Evolutionary conservation across 2,888 invertebrate species (phyloP).

Genomic region (Drosophila kanekoi): DNA sequence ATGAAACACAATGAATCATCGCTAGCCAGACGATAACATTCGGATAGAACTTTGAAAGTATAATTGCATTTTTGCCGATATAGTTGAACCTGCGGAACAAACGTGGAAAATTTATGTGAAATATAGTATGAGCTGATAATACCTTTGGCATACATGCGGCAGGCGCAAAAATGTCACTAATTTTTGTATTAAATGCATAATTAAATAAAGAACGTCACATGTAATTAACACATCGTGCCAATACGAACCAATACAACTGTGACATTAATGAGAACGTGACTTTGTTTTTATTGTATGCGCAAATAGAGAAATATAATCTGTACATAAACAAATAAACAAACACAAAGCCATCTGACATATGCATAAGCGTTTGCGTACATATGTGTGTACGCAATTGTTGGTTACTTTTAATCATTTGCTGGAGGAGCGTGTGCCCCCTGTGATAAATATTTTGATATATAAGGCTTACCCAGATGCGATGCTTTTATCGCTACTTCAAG

Average conservation of each 20-base stretch:
- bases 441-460: not conserved
- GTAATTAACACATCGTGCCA: slow-evolving; percentile 56
- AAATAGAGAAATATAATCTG: slow-evolving; percentile 42
- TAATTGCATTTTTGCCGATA: slow-evolving; percentile 3
- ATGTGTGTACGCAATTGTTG: not conserved
- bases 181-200: slow-evolving; percentile 55
- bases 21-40: slow-evolving; percentile 1
- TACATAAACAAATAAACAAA: slow-evolving; percentile 32
- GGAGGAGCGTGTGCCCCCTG: not conserved
- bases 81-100: slow-evolving; percentile 7
- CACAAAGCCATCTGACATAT: slow-evolving; percentile 19
- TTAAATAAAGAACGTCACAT: slow-evolving; percentile 67
- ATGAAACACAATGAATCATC: slow-evolving; percentile 25
- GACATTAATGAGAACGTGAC: slow-evolving; percentile 72
- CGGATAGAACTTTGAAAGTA: slow-evolving; percentile 1
- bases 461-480: not conserved
- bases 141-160: slow-evolving; percentile 30
- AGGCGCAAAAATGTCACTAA: slow-evolving; percentile 61
- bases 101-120: slow-evolving; percentile 43
- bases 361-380: not conserved
- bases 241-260: slow-evolving; percentile 36
- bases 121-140: slow-evolving; percentile 45
- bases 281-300: slow-evolving; percentile 60
- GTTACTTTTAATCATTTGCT: not conserved
- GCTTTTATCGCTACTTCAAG: not conserved